Evolutionary conservation across 1,140 invertebrate genomes (phyloP).

Genomic region (Saccostrea glomerata): DNA sequence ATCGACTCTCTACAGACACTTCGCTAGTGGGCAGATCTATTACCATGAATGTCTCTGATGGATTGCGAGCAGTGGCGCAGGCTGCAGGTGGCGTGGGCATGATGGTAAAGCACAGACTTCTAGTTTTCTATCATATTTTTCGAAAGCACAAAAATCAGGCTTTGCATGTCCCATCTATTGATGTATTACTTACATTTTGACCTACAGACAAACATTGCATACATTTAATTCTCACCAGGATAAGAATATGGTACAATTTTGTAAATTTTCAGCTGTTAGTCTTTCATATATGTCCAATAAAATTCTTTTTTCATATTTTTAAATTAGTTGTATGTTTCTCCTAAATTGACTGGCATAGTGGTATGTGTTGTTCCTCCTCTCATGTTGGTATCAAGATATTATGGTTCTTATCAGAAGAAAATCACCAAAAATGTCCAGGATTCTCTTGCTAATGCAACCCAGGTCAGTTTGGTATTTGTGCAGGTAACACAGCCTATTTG

Average conservation of each 20-base stretch:
- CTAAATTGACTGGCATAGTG: constrained; percentile 91
- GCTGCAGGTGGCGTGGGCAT: constrained; percentile 91
- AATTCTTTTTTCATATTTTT: neutral
- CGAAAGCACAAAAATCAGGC: too few relatives aligned
- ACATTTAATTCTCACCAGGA: too few relatives aligned
- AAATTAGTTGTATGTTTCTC: constrained; percentile 89
- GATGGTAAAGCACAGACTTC: constrained; percentile 86
- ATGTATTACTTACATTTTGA: too few relatives aligned
- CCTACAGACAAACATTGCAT: too few relatives aligned
- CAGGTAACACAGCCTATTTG: too few relatives aligned
- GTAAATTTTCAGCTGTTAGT: too few relatives aligned
- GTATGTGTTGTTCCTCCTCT: constrained; percentile 93
- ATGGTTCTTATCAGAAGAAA: constrained; percentile 91
- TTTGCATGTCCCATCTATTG: too few relatives aligned
- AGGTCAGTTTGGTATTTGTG: constrained; percentile 75
- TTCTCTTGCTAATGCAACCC: constrained; percentile 89
- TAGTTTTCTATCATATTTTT: too few relatives aligned
- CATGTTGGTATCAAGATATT: constrained; percentile 90
- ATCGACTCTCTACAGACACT: constrained; percentile 93
- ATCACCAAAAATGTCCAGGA: constrained; percentile 92
- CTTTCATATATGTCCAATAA: too few relatives aligned
- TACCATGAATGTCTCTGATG: constrained; percentile 96
- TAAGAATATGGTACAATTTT: too few relatives aligned
- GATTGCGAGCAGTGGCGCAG: constrained; percentile 91
- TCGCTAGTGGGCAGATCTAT: constrained; percentile 94